Evolutionary conservation across 2,888 invertebrate species (phyloP).

Genomic region (Theretra japonica): DNA sequence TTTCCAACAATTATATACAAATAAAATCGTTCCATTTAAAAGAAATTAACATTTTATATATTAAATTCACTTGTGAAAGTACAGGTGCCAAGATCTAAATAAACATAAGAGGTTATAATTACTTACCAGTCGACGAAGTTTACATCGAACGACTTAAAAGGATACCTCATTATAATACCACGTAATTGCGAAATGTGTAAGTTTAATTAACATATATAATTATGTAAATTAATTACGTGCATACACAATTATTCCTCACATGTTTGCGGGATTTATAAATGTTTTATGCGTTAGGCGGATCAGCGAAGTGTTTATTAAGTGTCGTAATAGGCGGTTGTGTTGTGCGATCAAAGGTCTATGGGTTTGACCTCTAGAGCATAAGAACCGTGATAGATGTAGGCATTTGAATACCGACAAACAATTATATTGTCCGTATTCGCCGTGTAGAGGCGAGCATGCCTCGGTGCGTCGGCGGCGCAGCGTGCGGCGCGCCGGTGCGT

Average conservation of each 20-base stretch:
- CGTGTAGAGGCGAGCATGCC: slow-evolving; percentile 67
- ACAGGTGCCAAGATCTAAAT: not conserved
- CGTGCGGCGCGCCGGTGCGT: slow-evolving; percentile 52
- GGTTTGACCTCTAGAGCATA: not conserved
- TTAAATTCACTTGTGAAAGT: not conserved
- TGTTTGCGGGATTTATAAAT: not conserved
- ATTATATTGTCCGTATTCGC: slow-evolving; percentile 61
- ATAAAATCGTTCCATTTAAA: not conserved
- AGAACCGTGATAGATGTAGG: not conserved
- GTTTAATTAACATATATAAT: slow-evolving; percentile 7
- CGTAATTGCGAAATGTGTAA: slow-evolving; percentile 5
- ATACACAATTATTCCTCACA: not conserved
- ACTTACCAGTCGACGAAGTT: not conserved
- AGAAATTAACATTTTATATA: not conserved
- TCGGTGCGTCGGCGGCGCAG: slow-evolving; percentile 62
- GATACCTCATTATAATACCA: slow-evolving; percentile 2
- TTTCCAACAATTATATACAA: not conserved
- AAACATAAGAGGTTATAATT: not conserved
- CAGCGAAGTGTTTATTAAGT: not conserved
- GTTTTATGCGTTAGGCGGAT: not conserved
- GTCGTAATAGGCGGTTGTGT: too few relatives aligned
- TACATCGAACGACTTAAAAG: not conserved
- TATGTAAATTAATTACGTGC: slow-evolving; percentile 3
- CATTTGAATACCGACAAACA: slow-evolving; percentile 56
- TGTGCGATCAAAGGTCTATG: not conserved